phyloP scores from a whole-genome alignment of 1,140 invertebrate genomes.

The Neomicropteryx cornuta region DNA sequence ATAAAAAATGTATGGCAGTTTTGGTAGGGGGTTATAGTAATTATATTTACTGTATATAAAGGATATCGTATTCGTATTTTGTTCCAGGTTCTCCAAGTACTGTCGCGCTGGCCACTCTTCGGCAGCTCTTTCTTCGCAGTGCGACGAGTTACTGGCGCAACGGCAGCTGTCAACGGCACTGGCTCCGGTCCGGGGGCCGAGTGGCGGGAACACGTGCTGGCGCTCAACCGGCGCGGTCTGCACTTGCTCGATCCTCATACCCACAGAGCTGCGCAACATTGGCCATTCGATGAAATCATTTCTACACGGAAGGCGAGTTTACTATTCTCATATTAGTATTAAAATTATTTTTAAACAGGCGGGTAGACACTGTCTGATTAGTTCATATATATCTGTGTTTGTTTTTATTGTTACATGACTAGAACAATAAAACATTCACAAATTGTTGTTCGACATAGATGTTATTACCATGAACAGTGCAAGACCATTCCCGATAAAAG shows the following conservation, averaged over 20 bases:
- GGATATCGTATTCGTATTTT: too few species aligned
- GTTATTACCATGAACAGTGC: too few species aligned
- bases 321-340: too few species aligned
- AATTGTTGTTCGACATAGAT: too few species aligned
- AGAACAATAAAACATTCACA: too few species aligned
- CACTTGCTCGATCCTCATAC: conserved; percentile 87
- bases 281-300: conserved; percentile 90
- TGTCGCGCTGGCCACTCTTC: conserved; percentile 92
- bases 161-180: too few species aligned
- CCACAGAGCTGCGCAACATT: conserved; percentile 84
- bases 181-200: conserved; percentile 42
- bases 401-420: too few species aligned
- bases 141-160: conserved; percentile 55
- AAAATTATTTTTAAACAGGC: too few species aligned
- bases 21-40: too few species aligned
- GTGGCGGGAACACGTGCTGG: conserved; percentile 79
- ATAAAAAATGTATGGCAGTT: too few species aligned
- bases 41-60: too few species aligned
- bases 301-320: conserved; percentile 80
- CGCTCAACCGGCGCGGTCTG: conserved; percentile 86
- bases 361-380: neutral
- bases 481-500: too few species aligned
- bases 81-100: conserved; percentile 47
- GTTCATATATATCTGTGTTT: conserved; percentile 1
- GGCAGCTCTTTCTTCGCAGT: conserved; percentile 97